Base-by-base conservation (phyloP, 1,140 invertebrate genomes). In the Alviniconcha marisindica region DNA sequence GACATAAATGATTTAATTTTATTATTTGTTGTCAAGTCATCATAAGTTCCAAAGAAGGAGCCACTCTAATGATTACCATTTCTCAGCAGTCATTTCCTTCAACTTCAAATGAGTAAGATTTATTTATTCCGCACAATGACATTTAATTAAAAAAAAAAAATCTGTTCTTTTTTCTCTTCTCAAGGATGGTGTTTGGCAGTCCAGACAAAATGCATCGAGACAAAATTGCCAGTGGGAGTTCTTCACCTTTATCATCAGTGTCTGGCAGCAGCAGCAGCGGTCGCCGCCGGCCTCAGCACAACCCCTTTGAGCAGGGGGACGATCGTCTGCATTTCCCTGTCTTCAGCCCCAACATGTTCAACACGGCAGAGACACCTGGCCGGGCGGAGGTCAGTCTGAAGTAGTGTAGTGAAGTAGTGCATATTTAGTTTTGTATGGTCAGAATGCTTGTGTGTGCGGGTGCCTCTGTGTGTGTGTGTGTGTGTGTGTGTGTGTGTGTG, bases 301-400 rank as follows among this genome's bases (percentile, higher is more conserved):
- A 92, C 77, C 91, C 91, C 1, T 92, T 92, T 88, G 91, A 92
- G 31, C 42, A 77, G 74, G 84, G 56, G 24, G 66, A 84, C 3
- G 88, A 90, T 44, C 85, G 85, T 54, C 77, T 91, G 38, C 87
- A 91, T 44, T 86, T 89, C 12, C 87, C 90, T 21, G 76, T 87
- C 1, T 91, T 89, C 81, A 92, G 90, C 77, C 91, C 91, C 14
- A 86, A 87, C 31, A 86, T 91, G 36, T 91, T 91, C 60, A 83
- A 83, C 63, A 81, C 83, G 2, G 60, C 83, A 24, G 87, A 88
- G 14, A 90, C 89, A 38, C 90, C 90, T 33, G 85, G 87, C 56
- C 87, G 87, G 78, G 87, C 73, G 0, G 66, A 77, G 42, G 76
- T 74, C 7, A 83, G 81, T 44, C 15, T 31, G 14, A 44, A n/a